A percentile compares a stretch with the other conserved stretches of the same genome.
Conservation (phyloP, 2,888 invertebrate genomes). For the Slavum lentiscoides region DNA sequence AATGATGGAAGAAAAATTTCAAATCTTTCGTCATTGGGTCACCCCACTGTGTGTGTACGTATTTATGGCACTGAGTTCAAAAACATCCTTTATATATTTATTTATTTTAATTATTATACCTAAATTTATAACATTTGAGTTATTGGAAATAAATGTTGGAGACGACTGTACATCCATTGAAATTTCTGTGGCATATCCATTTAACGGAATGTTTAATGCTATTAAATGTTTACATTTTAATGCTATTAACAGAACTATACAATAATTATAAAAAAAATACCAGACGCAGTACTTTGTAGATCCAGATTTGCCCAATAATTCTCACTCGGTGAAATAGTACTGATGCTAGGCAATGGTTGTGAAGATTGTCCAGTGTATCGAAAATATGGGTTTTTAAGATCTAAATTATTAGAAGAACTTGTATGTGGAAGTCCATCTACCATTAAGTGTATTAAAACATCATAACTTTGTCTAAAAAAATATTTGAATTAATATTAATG, state of each 20-base stretch:
- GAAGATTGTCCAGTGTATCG: slow-evolving; percentile 92
- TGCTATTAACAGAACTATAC: neutral
- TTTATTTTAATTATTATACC: slow-evolving; percentile 2
- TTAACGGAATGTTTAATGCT: slow-evolving; percentile 74
- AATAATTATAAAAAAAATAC: slow-evolving; percentile 24
- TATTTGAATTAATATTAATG: slow-evolving; percentile 26
- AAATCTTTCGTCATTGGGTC: too few species aligned
- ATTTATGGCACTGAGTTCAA: too few species aligned
- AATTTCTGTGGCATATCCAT: slow-evolving; percentile 62
- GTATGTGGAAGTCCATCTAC: slow-evolving; percentile 83
- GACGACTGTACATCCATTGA: slow-evolving; percentile 57
- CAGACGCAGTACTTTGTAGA: slow-evolving; percentile 56
- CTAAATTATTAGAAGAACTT: slow-evolving; percentile 86
- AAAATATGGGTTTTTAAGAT: slow-evolving; percentile 98
- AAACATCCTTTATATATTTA: too few species aligned
- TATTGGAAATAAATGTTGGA: slow-evolving; percentile 29
- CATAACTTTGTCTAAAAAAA: slow-evolving; percentile 85
- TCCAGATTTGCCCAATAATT: slow-evolving; percentile 86
- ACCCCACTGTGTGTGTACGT: too few species aligned
- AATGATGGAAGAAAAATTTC: too few species aligned
- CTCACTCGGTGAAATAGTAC: slow-evolving; percentile 90
- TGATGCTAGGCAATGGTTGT: slow-evolving; percentile 88
- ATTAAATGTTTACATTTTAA: slow-evolving; percentile 55
- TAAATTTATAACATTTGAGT: slow-evolving; percentile 46
- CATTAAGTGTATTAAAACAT: slow-evolving; percentile 92